These are phyloP conservation scores for Dusona sp. DNA, from an alignment of 2,888 invertebrate genomes.

Conservation along the genomic window DNA sequence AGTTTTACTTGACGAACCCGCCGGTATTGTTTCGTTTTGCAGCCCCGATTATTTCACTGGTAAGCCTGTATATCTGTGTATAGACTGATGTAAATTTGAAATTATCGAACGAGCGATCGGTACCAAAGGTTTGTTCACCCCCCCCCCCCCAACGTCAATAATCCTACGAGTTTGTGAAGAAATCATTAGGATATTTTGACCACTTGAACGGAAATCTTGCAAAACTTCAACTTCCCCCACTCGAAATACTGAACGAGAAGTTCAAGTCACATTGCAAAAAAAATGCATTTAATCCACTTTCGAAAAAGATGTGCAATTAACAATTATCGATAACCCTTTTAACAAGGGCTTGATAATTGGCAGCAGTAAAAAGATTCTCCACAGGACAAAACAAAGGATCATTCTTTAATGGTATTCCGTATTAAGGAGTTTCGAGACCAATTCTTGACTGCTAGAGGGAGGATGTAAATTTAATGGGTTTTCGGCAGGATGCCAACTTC, in stretches of 20 bases:
- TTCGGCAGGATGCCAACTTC: too few relatives aligned
- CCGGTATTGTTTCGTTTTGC: conserved; percentile 31
- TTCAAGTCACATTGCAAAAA: background rate
- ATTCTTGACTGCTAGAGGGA: too few relatives aligned
- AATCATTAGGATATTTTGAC: background rate
- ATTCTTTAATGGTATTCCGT: background rate
- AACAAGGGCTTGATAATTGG: background rate
- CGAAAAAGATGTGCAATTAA: too few relatives aligned
- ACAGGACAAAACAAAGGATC: background rate
- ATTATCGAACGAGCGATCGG: conserved; percentile 1
- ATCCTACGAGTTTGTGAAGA: background rate
- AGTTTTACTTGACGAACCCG: conserved; percentile 26
- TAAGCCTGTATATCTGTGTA: conserved; percentile 3
- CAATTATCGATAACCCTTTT: too few relatives aligned
- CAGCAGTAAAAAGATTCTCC: background rate
- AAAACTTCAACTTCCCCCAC: background rate
- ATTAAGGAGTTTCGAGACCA: too few relatives aligned
- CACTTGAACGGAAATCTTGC: background rate
- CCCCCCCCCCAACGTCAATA: background rate
- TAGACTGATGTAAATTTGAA: background rate
- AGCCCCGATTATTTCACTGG: conserved; percentile 33
- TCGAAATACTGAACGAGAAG: background rate
- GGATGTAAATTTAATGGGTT: too few relatives aligned
- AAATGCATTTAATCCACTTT: background rate
- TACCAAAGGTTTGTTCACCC: background rate